Conservation (phyloP, 2,797 vertebrate genomes). For the Acanthurus lineatus region DNA sequence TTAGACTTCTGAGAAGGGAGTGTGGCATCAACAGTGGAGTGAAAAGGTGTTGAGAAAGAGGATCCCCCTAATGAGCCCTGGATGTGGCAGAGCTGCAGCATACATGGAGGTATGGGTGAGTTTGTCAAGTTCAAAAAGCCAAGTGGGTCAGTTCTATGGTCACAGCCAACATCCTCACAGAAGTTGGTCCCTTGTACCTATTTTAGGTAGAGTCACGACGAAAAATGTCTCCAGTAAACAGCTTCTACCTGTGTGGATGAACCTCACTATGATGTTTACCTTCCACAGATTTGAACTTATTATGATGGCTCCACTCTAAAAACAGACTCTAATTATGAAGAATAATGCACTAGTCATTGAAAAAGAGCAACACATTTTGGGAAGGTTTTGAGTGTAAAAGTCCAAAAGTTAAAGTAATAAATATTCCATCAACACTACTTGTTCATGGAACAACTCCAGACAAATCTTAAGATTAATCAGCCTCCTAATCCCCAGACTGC, state of each 20-base stretch:
- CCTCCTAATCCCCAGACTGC: neutral
- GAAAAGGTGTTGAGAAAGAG: constrained; percentile 7
- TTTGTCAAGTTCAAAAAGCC: neutral
- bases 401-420: neutral
- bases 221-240: constrained; percentile 8
- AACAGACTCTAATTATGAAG: neutral
- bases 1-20: constrained; percentile 73
- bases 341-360: neutral
- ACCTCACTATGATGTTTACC: neutral
- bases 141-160: constrained; percentile 49
- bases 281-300: neutral
- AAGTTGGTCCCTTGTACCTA: neutral
- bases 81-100: neutral
- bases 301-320: neutral
- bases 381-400: neutral
- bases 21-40: neutral
- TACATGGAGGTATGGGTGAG: neutral
- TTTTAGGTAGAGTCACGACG: constrained; percentile 17
- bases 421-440: neutral
- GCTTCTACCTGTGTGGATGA: neutral
- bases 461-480: neutral
- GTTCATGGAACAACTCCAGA: neutral
- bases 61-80: neutral
- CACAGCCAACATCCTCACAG: constrained; percentile 6
- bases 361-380: neutral